These are phyloP conservation scores for Acronicta psi DNA, from an alignment of 2,888 invertebrate species.

Conservation along the genomic window DNA sequence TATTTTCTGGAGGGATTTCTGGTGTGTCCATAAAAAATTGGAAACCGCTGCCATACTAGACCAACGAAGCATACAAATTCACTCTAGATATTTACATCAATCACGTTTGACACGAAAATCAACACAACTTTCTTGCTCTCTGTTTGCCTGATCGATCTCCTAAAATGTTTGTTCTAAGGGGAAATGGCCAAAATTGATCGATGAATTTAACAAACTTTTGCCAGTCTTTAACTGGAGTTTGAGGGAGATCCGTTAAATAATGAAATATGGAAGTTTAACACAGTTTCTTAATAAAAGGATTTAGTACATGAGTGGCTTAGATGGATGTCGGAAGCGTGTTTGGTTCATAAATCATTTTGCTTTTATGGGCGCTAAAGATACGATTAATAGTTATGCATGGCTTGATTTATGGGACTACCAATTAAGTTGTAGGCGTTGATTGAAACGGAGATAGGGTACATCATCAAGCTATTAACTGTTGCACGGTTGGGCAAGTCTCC, in stretches of 20 bases:
- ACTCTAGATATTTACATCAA: constrained; percentile 44
- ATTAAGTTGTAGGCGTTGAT: constrained; percentile 16
- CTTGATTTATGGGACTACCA: constrained; percentile 32
- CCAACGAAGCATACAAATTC: constrained; percentile 19
- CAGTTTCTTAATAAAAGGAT: constrained; percentile 37
- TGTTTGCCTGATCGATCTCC: constrained; percentile 48
- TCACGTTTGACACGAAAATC: constrained; percentile 48
- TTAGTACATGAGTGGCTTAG: constrained; percentile 37
- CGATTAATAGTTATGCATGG: constrained; percentile 26
- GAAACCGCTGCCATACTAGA: too few relatives aligned
- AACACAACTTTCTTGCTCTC: constrained; percentile 31
- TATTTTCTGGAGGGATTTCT: too few relatives aligned
- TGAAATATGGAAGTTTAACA: constrained; percentile 50
- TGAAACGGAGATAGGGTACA: constrained; percentile 13
- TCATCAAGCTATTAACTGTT: too few relatives aligned
- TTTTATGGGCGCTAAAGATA: constrained; percentile 38
- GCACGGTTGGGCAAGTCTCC: too few relatives aligned
- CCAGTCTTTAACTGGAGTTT: constrained; percentile 43
- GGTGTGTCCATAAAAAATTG: too few relatives aligned
- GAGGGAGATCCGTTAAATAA: constrained; percentile 44
- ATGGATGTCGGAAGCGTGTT: constrained; percentile 37
- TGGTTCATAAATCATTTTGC: constrained; percentile 37
- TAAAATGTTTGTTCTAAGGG: constrained; percentile 52
- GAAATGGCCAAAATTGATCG: constrained; percentile 58
- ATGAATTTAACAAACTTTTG: constrained; percentile 50